Conservation (phyloP, 2,113 vertebrate genomes). For the Datnioides undecimradiatus region DNA sequence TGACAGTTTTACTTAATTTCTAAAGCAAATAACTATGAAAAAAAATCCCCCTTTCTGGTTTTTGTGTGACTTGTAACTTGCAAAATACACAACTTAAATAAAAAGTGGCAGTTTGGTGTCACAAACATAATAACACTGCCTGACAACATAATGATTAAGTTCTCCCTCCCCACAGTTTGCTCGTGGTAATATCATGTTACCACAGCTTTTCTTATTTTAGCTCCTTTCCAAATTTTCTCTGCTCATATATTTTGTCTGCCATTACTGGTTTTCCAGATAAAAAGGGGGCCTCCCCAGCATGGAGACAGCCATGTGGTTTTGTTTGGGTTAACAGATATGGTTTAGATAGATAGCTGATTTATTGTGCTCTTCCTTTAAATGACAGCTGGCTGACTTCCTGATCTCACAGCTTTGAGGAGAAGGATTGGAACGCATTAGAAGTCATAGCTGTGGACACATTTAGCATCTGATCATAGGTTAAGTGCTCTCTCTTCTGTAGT, state of each 20-base stretch:
- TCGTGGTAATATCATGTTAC: constrained; percentile 10
- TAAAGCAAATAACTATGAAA: not conserved
- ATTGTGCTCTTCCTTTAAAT: constrained; percentile 47
- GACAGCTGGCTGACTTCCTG: constrained; percentile 46
- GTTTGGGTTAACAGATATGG: constrained; percentile 56
- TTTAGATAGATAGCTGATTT: constrained; percentile 51
- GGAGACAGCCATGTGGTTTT: constrained; percentile 60
- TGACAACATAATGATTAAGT: not conserved
- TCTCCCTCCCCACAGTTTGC: not conserved
- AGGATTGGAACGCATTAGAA: constrained; percentile 1
- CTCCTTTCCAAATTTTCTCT: not conserved
- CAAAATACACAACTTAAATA: not conserved
- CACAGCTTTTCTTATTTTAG: constrained; percentile 33
- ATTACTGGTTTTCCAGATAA: constrained; percentile 41
- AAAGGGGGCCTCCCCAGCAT: constrained; percentile 23
- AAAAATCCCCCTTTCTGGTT: not conserved
- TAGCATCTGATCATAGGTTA: constrained; percentile 6
- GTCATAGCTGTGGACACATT: constrained; percentile 3
- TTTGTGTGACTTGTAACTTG: not conserved
- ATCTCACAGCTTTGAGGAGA: constrained; percentile 45
- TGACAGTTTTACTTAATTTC: not conserved
- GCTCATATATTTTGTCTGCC: constrained; percentile 33
- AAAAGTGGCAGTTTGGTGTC: not conserved
- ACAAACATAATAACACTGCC: not conserved
- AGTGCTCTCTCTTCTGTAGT: not conserved